phyloP scores from a whole-genome alignment of 2,797 vertebrate species.

The Catharus ustulatus region DNA sequence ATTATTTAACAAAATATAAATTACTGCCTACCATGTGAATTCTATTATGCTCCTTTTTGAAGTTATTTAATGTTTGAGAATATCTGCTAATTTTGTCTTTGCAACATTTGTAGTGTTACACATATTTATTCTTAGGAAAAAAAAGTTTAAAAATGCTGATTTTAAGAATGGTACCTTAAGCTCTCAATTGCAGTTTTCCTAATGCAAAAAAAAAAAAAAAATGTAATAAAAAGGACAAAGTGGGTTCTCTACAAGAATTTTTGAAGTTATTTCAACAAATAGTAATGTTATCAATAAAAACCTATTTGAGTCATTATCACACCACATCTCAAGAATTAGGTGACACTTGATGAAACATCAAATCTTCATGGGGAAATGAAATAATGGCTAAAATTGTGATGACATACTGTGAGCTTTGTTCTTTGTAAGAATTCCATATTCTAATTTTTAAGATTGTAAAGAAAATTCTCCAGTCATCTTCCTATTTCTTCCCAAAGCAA shows the following conservation, averaged over 20 bases:
- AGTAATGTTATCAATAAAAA: slow-evolving; percentile 13
- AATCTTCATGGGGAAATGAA: background rate
- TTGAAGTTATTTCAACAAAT: slow-evolving; percentile 39
- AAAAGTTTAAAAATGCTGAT: background rate
- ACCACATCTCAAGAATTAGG: background rate
- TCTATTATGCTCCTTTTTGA: background rate
- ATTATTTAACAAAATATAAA: slow-evolving; percentile 21
- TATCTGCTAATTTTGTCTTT: background rate
- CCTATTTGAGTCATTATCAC: background rate
- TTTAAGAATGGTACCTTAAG: slow-evolving; percentile 29
- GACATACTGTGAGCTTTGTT: background rate
- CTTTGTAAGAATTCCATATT: slow-evolving; percentile 29
- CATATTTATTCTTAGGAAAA: background rate
- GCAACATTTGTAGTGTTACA: background rate
- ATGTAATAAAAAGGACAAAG: background rate
- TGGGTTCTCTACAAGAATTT: background rate
- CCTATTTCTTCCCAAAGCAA: background rate
- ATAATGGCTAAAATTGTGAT: background rate
- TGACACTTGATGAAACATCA: background rate
- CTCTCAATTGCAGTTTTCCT: background rate
- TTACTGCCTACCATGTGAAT: background rate
- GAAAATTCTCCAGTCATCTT: slow-evolving; percentile 35
- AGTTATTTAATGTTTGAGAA: background rate
- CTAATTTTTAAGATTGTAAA: slow-evolving; percentile 22
- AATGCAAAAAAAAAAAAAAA: background rate